Base-by-base conservation (phyloP, 2,113 vertebrate species). In the Mandrillus leucophaeus region DNA sequence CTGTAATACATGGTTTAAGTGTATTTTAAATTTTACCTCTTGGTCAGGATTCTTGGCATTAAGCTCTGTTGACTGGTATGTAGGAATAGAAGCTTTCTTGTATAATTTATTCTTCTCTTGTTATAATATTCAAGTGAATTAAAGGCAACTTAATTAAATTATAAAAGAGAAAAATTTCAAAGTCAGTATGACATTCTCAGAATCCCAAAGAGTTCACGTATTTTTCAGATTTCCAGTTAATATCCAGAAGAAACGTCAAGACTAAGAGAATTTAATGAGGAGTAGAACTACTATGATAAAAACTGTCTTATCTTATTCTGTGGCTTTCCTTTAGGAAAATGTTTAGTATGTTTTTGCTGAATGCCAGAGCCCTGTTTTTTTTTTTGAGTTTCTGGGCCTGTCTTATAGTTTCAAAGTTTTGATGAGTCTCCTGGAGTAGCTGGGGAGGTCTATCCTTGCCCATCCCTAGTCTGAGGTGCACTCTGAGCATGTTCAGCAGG, bases 401-500 rank as follows among this genome's bases (percentile, higher is more conserved):
- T 96, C 2, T 4, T 66, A 75, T 32, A n/a, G 70, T 93, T 91
- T 97, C 43, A 27, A 88, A 84, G 95, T 97, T 97, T 97, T 90
- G 93, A 88, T 57, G 79, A 8, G 90, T 25, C 4, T 87, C 89
- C 45, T 30, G 0, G 72, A 98, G 66, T 88, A 70, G 93, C 88
- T 92, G 30, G 90, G 82, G 79, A 68, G 80, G 75, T 57, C 83
- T 82, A 83, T 40, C 93, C 92, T 98, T 97, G 97, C 96, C 6
- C 9, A 96, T 75, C 96, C 96, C 95, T 17, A 1, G 93, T 82
- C 73, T 25, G 86, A 1, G 38, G 2, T 8, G 95, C 92, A 5
- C 92, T 59, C 96, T 78, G 97, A 32, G 95, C 12, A 32, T 88
- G 93, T 97, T 97, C 98, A 96, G 98, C 99, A 98, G 98, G 98